These are phyloP conservation scores for Porphyrio hochstetteri DNA, from an alignment of 2,113 vertebrate genomes.

Conservation along the genomic window DNA sequence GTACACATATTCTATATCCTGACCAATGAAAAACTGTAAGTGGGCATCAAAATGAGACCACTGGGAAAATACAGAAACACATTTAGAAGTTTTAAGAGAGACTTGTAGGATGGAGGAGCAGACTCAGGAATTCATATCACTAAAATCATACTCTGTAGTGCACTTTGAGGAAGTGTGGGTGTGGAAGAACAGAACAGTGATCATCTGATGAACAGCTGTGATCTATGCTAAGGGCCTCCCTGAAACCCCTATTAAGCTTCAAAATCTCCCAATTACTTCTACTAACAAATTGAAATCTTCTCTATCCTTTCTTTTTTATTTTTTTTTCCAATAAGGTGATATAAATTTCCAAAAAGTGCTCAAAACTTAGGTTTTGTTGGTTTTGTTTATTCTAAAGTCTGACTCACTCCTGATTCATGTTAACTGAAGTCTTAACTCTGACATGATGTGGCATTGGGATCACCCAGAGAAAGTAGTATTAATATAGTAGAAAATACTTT, in stretches of 20 bases:
- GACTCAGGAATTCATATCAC: not conserved
- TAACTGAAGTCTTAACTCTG: not conserved
- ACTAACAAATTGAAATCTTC: not conserved
- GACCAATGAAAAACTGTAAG: not conserved
- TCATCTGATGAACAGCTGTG: constrained; percentile 1
- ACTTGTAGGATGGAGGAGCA: not conserved
- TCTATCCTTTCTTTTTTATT: not conserved
- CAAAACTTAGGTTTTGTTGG: not conserved
- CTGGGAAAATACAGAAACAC: not conserved
- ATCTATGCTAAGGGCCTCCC: not conserved
- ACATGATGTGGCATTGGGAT: not conserved
- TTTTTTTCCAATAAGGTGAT: not conserved
- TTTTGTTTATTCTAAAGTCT: not conserved
- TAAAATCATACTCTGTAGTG: not conserved
- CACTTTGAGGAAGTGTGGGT: not conserved
- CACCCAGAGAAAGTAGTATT: not conserved
- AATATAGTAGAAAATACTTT: not conserved
- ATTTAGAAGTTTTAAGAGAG: not conserved
- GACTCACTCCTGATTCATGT: not conserved
- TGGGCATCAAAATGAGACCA: not conserved
- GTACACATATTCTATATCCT: not conserved
- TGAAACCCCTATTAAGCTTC: not conserved
- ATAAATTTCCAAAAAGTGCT: not conserved
- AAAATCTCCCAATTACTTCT: not conserved
- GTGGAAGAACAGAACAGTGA: not conserved